Evolutionary conservation across 2,113 vertebrate genomes (phyloP).

Genomic region (Tinamus guttatus): DNA sequence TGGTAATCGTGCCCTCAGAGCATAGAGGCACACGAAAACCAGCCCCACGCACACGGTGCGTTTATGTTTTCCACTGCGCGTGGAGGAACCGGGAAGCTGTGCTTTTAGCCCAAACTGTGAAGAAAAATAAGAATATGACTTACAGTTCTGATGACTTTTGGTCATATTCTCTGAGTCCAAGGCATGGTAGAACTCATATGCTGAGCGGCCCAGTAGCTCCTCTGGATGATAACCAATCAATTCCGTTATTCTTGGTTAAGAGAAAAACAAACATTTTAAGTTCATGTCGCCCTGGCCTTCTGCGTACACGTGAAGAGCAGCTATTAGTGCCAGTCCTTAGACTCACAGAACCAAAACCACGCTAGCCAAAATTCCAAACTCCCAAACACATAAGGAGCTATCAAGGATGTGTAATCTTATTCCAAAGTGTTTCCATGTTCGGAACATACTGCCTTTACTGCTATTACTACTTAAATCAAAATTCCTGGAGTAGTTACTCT

Average conservation of each 20-base stretch:
- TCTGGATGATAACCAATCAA: conserved; percentile 90
- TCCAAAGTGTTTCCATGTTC: not conserved
- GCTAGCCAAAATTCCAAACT: not conserved
- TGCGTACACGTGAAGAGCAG: not conserved
- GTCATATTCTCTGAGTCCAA: conserved; percentile 87
- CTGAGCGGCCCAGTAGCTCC: conserved; percentile 90
- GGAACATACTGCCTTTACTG: not conserved
- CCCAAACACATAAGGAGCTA: not conserved
- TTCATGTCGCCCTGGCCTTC: not conserved
- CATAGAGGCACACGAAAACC: not conserved
- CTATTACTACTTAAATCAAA: not conserved
- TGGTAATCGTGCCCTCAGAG: not conserved
- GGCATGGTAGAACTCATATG: conserved; percentile 92
- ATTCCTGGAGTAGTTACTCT: not conserved
- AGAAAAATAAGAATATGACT: conserved; percentile 53
- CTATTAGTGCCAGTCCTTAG: not conserved
- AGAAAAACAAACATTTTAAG: conserved; percentile 4
- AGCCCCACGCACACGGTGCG: not conserved
- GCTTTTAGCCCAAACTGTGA: not conserved
- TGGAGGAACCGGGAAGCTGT: not conserved
- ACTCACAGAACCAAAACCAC: not conserved
- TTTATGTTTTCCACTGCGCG: not conserved
- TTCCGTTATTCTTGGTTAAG: conserved; percentile 83
- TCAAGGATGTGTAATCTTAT: not conserved
- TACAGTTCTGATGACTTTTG: conserved; percentile 91